A percentile compares a stretch with the other conserved stretches of the same genome.
Evolutionary conservation across 2,113 vertebrate species (phyloP).

Genomic region (Sylvia atricapilla): DNA sequence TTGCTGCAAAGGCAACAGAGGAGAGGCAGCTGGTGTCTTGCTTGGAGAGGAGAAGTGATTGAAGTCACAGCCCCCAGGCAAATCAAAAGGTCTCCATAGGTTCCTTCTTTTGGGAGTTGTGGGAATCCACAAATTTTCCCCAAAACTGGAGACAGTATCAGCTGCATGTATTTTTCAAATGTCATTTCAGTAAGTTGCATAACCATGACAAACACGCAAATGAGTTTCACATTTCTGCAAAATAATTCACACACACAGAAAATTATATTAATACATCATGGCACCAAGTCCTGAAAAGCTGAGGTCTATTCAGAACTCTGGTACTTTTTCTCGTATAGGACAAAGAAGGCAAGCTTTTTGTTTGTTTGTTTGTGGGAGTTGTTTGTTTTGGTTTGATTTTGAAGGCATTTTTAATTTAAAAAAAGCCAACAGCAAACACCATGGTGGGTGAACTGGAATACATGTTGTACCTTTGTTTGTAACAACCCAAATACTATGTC

Average conservation of each 20-base stretch:
- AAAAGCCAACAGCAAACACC: not conserved
- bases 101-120: not conserved
- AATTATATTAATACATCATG: not conserved
- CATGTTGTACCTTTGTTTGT: not conserved
- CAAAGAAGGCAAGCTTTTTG: not conserved
- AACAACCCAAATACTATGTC: not conserved
- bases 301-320: not conserved
- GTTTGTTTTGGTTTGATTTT: not conserved
- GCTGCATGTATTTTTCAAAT: not conserved
- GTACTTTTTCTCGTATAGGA: not conserved
- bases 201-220: not conserved
- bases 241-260: not conserved
- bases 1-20: not conserved
- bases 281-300: not conserved
- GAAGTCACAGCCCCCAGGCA: not conserved
- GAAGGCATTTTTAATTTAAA: not conserved
- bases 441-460: not conserved
- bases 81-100: not conserved
- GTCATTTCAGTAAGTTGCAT: not conserved
- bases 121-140: not conserved
- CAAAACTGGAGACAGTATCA: not conserved
- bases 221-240: not conserved
- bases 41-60: not conserved
- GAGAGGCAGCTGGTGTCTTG: not conserved
- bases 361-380: not conserved